Conservation (phyloP, 1,140 invertebrate species). For the Lordiphosa mommai region DNA sequence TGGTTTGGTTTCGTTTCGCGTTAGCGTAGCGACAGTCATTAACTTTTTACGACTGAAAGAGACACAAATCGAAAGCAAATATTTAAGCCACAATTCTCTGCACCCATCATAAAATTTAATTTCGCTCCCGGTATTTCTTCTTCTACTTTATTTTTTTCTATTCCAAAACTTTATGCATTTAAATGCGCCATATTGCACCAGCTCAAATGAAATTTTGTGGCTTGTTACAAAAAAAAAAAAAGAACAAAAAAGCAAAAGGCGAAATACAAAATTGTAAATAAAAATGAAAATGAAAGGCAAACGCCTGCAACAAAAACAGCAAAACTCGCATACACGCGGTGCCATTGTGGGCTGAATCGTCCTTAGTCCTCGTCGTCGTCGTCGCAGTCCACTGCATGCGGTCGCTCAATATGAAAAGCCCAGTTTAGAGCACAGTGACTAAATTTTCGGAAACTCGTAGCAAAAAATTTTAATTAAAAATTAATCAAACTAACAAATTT, state of each 20-base stretch:
- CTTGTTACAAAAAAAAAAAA: constrained; percentile 51
- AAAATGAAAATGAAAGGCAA: constrained; percentile 22
- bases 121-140: constrained; percentile 24
- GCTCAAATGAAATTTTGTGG: constrained; percentile 75
- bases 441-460: no score
- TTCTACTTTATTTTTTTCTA: constrained; percentile 14
- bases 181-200: constrained; percentile 71
- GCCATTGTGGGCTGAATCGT: constrained; percentile 36
- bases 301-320: constrained; percentile 21
- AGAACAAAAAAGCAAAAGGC: neutral
- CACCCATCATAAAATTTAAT: constrained; percentile 49
- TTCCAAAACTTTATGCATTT: constrained; percentile 31
- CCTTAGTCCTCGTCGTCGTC: constrained; percentile 21
- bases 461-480: no score
- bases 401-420: constrained; percentile 63
- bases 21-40: constrained; percentile 65
- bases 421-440: no score
- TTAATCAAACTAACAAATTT: no score
- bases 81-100: constrained; percentile 14
- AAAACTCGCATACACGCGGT: constrained; percentile 37
- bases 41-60: constrained; percentile 56
- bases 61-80: constrained; percentile 40
- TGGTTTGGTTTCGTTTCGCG: no score
- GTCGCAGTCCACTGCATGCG: constrained; percentile 49
- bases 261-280: constrained; percentile 6